A percentile compares a stretch with the other conserved stretches of the same genome.
Evolutionary conservation across 1,140 invertebrate genomes (phyloP).

Genomic region (Lepidurus apus): DNA sequence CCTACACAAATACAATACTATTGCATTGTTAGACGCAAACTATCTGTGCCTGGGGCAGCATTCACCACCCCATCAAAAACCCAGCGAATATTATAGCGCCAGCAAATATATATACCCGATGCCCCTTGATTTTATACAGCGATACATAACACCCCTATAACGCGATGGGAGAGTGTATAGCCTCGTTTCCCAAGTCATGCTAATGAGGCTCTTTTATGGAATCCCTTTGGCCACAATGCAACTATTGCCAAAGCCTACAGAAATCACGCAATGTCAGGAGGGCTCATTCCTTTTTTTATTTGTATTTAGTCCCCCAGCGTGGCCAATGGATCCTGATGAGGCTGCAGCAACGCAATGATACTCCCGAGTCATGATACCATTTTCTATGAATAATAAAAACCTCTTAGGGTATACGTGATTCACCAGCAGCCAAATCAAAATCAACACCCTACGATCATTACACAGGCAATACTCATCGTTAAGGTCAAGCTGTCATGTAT

Average conservation of each 20-base stretch:
- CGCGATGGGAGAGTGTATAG: background rate
- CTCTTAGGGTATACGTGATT: background rate
- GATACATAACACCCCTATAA: background rate
- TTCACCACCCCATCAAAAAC: constrained; percentile 6
- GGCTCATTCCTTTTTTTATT: constrained; percentile 11
- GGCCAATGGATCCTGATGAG: background rate
- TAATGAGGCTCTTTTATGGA: background rate
- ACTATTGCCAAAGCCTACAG: background rate
- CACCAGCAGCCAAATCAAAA: background rate
- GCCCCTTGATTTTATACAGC: background rate
- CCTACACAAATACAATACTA: background rate
- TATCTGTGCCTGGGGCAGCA: background rate
- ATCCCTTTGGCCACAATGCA: background rate
- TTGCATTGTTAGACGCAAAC: background rate
- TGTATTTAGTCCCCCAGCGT: background rate
- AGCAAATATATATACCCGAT: background rate
- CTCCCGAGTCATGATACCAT: background rate
- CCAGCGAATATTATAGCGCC: background rate
- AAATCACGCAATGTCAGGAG: background rate
- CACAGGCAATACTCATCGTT: background rate
- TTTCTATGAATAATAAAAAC: constrained; percentile 9
- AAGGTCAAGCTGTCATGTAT: background rate
- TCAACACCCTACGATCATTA: background rate
- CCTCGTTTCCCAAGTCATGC: background rate
- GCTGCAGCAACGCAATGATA: background rate